A percentile compares a stretch with the other conserved stretches of the same genome.
Evolutionary conservation across 1,140 invertebrate genomes (phyloP).

Genomic region (Aradophagus sp.): DNA sequence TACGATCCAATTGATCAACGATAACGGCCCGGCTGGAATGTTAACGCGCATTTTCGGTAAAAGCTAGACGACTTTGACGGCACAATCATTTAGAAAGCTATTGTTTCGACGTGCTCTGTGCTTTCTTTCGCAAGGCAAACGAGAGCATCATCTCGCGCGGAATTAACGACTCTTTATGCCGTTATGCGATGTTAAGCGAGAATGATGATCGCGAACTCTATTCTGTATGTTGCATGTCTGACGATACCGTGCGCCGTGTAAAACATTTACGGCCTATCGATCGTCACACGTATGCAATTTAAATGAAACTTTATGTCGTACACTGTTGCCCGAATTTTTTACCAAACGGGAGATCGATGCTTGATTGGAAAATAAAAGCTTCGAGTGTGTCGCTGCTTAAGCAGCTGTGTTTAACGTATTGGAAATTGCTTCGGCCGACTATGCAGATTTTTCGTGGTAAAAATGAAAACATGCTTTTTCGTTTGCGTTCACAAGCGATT

Average conservation of each 20-base stretch:
- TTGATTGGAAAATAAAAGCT: too few relatives aligned
- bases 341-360: too few relatives aligned
- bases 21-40: too few relatives aligned
- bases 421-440: too few relatives aligned
- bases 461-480: too few relatives aligned
- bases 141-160: slow-evolving; percentile 26
- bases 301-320: slow-evolving; percentile 28
- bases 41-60: slow-evolving; percentile 9
- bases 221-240: slow-evolving; percentile 39
- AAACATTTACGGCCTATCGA: slow-evolving; percentile 55
- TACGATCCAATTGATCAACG: too few relatives aligned
- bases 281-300: slow-evolving; percentile 19
- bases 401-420: background rate
- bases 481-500: too few relatives aligned
- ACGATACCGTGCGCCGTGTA: slow-evolving; percentile 48
- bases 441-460: too few relatives aligned
- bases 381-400: slow-evolving; percentile 1
- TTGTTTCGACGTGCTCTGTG: slow-evolving; percentile 24
- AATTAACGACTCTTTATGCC: slow-evolving; percentile 55
- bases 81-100: slow-evolving; percentile 26
- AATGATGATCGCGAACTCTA: slow-evolving; percentile 48
- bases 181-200: slow-evolving; percentile 55
- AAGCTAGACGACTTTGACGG: slow-evolving; percentile 17
- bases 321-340: slow-evolving; percentile 19
- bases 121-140: slow-evolving; percentile 41